Evolutionary conservation across 2,888 invertebrate species (phyloP).

Genomic region (Heliconius cydno): DNA sequence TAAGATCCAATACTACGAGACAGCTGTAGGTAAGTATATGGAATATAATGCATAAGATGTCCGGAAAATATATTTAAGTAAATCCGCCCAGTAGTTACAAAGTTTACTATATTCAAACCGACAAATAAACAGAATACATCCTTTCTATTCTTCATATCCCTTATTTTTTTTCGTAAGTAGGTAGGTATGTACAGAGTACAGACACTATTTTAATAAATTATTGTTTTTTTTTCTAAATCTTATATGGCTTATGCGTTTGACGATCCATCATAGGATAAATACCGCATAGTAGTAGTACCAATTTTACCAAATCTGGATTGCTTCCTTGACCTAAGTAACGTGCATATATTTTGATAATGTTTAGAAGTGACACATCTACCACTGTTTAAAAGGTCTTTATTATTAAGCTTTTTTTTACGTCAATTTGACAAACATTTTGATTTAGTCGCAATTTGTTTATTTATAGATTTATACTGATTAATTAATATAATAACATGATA

Average conservation of each 20-base stretch:
- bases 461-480: conserved; percentile 16
- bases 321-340: not conserved
- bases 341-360: not conserved
- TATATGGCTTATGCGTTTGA: not conserved
- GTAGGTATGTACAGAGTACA: not conserved
- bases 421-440: conserved; percentile 25
- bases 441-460: conserved; percentile 13
- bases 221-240: not conserved
- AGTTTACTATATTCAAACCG: not conserved
- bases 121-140: not conserved
- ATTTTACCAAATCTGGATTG: not conserved
- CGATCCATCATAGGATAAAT: not conserved
- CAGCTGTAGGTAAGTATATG: too few species aligned
- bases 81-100: not conserved
- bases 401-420: conserved; percentile 11
- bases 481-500: conserved; percentile 14
- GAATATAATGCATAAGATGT: too few species aligned
- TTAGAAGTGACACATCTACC: not conserved
- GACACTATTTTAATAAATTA: not conserved
- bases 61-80: not conserved
- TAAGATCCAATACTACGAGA: too few species aligned
- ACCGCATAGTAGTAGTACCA: not conserved
- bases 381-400: not conserved
- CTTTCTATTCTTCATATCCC: not conserved
- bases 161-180: not conserved